These are phyloP conservation scores for Oriolus oriolus DNA, from an alignment of 2,113 vertebrate species.

Conservation along the genomic window DNA sequence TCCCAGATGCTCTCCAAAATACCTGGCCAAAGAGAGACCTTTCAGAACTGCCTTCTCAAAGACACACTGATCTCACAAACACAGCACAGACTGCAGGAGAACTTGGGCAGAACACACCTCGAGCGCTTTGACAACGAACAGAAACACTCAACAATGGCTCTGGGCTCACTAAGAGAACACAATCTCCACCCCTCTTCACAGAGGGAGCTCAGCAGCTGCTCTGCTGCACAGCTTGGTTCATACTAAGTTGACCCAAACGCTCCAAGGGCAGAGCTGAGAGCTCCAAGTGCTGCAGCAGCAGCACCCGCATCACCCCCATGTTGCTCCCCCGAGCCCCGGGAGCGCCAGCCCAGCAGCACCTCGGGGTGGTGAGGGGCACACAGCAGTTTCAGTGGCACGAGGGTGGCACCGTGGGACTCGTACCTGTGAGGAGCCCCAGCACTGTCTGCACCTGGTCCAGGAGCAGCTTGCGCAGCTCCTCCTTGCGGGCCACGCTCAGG, in stretches of 20 bases:
- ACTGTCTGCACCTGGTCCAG: constrained; percentile 94
- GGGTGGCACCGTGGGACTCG: background rate
- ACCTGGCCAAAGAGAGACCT: constrained; percentile 71
- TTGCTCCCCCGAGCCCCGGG: background rate
- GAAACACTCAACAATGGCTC: background rate
- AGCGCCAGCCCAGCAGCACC: background rate
- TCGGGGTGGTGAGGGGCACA: background rate
- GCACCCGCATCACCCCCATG: rapidly evolving
- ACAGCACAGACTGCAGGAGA: background rate
- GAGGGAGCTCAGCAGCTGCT: background rate
- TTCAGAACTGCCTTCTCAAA: background rate
- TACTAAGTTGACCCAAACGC: rapidly evolving
- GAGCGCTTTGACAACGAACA: background rate
- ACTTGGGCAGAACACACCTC: rapidly evolving
- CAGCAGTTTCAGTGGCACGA: rapidly evolving
- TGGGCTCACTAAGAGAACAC: background rate
- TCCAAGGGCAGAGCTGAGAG: background rate
- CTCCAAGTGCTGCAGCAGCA: background rate
- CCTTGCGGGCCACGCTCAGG: constrained; percentile 90
- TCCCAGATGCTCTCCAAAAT: constrained; percentile 97
- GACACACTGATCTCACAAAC: background rate
- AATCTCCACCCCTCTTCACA: background rate
- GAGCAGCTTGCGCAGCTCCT: constrained; percentile 92
- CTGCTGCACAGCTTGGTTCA: rapidly evolving
- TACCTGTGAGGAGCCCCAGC: constrained; percentile 91